Evolutionary conservation across 1,140 invertebrate species (phyloP).

Genomic region (Harpegnathos saltator): DNA sequence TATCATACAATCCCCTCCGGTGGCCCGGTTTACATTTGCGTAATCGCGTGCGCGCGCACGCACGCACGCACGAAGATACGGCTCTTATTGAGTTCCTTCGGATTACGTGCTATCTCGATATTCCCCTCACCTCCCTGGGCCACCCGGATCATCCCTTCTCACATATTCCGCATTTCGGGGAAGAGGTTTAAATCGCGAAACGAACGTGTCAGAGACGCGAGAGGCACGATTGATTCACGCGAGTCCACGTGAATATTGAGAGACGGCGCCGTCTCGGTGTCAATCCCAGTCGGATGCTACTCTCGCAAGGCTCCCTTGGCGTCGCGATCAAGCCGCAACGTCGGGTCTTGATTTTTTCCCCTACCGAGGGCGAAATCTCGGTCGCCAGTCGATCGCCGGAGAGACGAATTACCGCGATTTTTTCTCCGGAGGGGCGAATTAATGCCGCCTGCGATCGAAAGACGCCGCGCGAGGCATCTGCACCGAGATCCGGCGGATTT

Average conservation of each 20-base stretch:
- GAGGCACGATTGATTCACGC: too few relatives aligned
- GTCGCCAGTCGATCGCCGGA: neutral
- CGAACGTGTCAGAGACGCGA: too few relatives aligned
- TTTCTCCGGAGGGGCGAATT: neutral
- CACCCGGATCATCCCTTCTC: too few relatives aligned
- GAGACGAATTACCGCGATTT: neutral
- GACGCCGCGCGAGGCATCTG: conserved; percentile 21
- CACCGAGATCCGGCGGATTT: conserved; percentile 39
- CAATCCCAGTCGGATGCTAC: too few relatives aligned
- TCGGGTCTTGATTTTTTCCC: neutral
- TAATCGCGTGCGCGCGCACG: conserved; percentile 3
- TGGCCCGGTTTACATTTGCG: conserved; percentile 51
- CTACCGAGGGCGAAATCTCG: neutral
- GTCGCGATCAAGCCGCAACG: neutral
- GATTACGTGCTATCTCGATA: neutral
- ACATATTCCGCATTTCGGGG: too few relatives aligned
- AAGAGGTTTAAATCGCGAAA: too few relatives aligned
- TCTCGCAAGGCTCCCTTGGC: neutral
- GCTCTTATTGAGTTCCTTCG: conserved; percentile 20
- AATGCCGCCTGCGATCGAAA: conserved; percentile 27
- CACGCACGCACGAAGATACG: neutral
- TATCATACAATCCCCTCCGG: conserved; percentile 56
- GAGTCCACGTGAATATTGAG: too few relatives aligned
- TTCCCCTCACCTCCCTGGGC: too few relatives aligned
- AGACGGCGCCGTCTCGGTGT: too few relatives aligned